Evolutionary conservation across 2,888 invertebrate genomes (phyloP).

Genomic region (Drosophila setosimentum): DNA sequence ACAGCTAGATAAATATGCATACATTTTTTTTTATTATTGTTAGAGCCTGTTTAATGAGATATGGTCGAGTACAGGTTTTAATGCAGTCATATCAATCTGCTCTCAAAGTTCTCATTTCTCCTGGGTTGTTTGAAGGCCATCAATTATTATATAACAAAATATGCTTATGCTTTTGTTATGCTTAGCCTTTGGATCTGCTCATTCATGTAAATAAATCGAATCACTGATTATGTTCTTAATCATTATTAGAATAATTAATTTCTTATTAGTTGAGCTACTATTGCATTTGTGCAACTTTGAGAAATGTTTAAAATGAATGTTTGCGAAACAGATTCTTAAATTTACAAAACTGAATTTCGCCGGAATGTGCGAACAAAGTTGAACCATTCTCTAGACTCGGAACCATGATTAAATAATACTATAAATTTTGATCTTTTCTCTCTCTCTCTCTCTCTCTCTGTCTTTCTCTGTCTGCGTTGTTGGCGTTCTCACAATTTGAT

Average conservation of each 20-base stretch:
- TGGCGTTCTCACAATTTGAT: slow-evolving; percentile 33
- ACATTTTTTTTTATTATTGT: background rate
- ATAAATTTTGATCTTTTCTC: background rate
- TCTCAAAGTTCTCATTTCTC: background rate
- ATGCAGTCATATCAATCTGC: background rate
- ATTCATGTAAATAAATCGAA: background rate
- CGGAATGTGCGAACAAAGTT: background rate
- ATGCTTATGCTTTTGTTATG: too few relatives aligned
- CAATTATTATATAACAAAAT: too few relatives aligned
- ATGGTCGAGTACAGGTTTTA: background rate
- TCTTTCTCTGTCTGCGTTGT: slow-evolving; percentile 3
- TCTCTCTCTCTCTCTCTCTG: background rate
- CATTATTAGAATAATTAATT: too few relatives aligned
- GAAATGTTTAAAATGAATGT: background rate
- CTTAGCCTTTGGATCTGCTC: background rate
- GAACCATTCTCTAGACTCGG: background rate
- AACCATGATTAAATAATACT: background rate
- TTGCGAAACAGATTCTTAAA: background rate
- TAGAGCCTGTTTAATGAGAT: background rate
- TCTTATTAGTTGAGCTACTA: background rate
- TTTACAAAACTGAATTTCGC: background rate
- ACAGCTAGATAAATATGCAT: background rate
- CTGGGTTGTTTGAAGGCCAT: too few relatives aligned
- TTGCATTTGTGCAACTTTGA: background rate
- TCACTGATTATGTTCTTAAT: background rate